phyloP scores from a whole-genome alignment of 2,888 invertebrate genomes.

The Brachynemurus nebulosus region DNA sequence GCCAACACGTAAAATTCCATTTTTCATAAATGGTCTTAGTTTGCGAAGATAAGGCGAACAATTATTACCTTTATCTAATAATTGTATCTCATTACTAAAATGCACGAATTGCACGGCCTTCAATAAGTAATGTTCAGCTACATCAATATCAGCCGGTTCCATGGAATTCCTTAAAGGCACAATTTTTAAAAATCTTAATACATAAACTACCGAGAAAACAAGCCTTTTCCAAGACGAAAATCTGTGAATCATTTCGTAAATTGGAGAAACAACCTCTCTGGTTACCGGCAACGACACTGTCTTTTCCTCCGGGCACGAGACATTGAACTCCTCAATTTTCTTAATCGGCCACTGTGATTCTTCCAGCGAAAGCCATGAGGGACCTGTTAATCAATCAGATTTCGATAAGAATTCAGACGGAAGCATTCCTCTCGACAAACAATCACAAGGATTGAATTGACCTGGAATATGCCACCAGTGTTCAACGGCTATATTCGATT shows the following conservation, averaged over 20 bases:
- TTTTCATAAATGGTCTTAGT: slow-evolving; percentile 12
- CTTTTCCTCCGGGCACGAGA: background rate
- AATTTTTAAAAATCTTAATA: too few relatives aligned
- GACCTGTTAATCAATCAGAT: background rate
- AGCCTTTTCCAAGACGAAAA: slow-evolving; percentile 8
- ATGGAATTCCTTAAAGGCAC: too few relatives aligned
- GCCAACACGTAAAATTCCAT: slow-evolving; percentile 12
- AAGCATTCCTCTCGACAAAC: slow-evolving; percentile 10
- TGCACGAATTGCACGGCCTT: too few relatives aligned
- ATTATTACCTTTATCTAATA: slow-evolving; percentile 1
- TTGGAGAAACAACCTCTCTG: too few relatives aligned
- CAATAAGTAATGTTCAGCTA: too few relatives aligned
- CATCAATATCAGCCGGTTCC: too few relatives aligned
- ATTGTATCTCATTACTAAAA: too few relatives aligned
- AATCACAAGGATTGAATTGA: slow-evolving; percentile 11
- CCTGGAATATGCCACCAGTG: slow-evolving; percentile 10
- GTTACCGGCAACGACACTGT: background rate
- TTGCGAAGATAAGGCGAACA: slow-evolving; percentile 11
- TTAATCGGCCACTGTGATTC: background rate
- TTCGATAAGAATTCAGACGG: slow-evolving; percentile 6
- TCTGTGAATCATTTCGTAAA: too few relatives aligned
- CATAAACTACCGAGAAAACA: slow-evolving; percentile 6
- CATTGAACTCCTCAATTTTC: background rate
- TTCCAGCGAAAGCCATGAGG: background rate
- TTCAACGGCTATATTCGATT: slow-evolving; percentile 4